phyloP scores from a whole-genome alignment of 2,113 vertebrate species.

The Syngnathus typhle region DNA sequence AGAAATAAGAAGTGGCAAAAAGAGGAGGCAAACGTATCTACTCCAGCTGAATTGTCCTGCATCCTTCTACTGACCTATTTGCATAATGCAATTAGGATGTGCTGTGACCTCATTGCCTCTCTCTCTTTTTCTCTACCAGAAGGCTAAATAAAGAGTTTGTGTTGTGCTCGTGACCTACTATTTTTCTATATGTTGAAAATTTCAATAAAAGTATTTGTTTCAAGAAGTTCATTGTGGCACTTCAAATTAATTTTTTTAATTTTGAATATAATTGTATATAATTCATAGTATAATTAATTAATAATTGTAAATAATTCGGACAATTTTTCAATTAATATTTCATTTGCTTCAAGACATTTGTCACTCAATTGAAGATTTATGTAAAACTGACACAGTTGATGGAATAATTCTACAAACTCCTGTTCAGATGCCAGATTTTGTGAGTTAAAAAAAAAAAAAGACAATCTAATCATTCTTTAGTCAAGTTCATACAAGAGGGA shows the following conservation, averaged over 20 bases:
- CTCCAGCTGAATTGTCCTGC: background rate
- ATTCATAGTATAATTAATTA: too few species aligned
- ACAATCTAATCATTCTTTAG: background rate
- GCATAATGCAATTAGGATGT: slow-evolving; percentile 13
- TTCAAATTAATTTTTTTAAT: background rate
- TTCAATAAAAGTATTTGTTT: slow-evolving; percentile 38
- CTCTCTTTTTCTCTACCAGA: background rate
- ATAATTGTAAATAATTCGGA: too few species aligned
- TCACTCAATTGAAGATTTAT: background rate
- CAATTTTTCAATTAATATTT: too few species aligned
- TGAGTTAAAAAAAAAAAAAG: too few species aligned
- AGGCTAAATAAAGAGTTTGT: slow-evolving; percentile 23
- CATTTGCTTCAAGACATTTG: background rate
- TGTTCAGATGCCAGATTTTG: too few species aligned
- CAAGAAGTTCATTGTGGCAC: slow-evolving; percentile 21
- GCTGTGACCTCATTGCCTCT: background rate
- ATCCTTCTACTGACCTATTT: slow-evolving; percentile 20
- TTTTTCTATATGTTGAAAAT: slow-evolving; percentile 15
- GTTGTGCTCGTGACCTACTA: slow-evolving; percentile 19
- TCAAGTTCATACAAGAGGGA: slow-evolving; percentile 81
- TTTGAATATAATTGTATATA: too few species aligned
- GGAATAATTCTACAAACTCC: background rate
- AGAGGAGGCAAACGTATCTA: background rate
- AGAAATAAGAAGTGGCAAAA: background rate
- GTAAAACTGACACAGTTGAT: background rate